A percentile compares a stretch with the other conserved stretches of the same genome.
Conservation (phyloP, 92 coral and sea anemone genomes). For the Micromussa lordhowensis region DNA sequence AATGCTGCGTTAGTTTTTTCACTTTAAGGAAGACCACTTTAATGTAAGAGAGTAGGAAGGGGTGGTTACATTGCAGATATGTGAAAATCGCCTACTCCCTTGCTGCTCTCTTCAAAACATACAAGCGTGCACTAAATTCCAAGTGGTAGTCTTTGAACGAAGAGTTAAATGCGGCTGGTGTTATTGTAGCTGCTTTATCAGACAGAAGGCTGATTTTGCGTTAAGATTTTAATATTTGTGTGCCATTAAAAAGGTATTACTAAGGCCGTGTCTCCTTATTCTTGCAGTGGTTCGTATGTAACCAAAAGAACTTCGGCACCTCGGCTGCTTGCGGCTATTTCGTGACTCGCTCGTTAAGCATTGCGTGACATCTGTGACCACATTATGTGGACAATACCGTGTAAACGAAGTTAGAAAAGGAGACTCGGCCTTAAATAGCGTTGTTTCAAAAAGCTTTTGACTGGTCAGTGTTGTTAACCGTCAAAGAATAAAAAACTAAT, state of each 20-base stretch:
- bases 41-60: neutral
- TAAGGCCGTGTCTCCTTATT: neutral
- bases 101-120: neutral
- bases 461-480: neutral
- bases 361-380: neutral
- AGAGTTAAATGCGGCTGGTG: neutral
- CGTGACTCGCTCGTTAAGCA: too few relatives aligned
- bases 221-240: neutral
- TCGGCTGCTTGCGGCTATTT: neutral
- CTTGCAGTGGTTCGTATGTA: neutral
- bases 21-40: neutral
- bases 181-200: neutral
- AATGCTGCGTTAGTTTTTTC: neutral
- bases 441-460: neutral
- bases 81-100: neutral
- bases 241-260: neutral
- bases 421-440: neutral
- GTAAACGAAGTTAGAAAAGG: neutral
- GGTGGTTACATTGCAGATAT: neutral
- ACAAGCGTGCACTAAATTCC: neutral
- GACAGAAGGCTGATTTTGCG: neutral
- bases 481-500: neutral
- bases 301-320: neutral
- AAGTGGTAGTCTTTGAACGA: neutral
- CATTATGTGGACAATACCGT: neutral